Conservation (phyloP, 2,113 vertebrate species). For the Myrmecobius fasciatus region DNA sequence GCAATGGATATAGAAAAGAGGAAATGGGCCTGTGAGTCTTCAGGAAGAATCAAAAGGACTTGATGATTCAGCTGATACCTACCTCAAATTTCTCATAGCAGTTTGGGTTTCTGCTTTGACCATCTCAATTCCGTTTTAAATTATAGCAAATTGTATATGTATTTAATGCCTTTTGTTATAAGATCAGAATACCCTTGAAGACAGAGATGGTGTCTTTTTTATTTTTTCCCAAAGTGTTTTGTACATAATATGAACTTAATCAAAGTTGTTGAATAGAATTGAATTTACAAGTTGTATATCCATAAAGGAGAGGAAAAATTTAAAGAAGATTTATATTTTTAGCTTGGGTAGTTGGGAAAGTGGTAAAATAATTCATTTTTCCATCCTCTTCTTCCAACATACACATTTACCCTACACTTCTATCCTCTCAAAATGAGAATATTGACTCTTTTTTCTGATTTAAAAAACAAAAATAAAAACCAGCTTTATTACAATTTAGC, state of each 20-base stretch:
- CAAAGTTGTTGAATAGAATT: background rate
- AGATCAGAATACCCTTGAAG: background rate
- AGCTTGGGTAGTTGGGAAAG: background rate
- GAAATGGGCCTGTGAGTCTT: background rate
- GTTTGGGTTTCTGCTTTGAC: background rate
- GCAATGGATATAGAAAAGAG: background rate
- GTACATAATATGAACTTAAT: background rate
- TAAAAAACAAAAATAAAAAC: background rate
- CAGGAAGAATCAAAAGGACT: background rate
- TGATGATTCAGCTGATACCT: background rate
- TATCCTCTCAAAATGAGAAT: background rate
- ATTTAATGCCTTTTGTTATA: background rate
- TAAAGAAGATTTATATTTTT: background rate
- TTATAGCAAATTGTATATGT: background rate
- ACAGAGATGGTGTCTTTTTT: background rate
- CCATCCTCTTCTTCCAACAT: background rate
- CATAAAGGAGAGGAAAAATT: background rate
- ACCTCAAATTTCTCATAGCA: background rate
- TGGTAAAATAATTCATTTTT: background rate
- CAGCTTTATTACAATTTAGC: background rate
- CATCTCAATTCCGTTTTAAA: background rate
- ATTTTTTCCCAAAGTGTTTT: background rate
- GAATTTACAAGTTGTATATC: background rate
- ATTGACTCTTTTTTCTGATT: background rate
- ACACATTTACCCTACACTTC: background rate